Percentiles rank a stretch among this genome's conserved stretches.
phyloP scores from a whole-genome alignment of 2,797 vertebrate genomes.

The Xenentodon cancila region DNA sequence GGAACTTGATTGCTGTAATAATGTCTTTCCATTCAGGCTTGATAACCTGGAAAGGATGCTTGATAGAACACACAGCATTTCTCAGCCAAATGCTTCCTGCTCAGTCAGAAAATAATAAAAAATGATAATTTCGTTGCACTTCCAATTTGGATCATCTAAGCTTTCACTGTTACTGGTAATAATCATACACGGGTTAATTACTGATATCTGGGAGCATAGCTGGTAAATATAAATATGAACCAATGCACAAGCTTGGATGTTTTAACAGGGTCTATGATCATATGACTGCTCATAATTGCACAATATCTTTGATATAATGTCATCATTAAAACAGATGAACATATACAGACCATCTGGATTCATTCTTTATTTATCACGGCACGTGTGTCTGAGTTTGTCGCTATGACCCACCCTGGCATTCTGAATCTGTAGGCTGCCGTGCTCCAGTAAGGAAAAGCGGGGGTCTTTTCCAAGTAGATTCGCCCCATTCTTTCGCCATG shows the following conservation, averaged over 20 bases:
- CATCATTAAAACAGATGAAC: too few relatives aligned
- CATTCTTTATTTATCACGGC: too few relatives aligned
- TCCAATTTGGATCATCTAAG: not conserved
- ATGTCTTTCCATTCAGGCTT: conserved; percentile 16
- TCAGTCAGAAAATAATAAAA: not conserved
- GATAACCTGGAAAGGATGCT: conserved; percentile 7
- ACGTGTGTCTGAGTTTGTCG: not conserved
- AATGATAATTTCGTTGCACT: not conserved
- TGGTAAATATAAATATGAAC: not conserved
- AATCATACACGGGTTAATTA: not conserved
- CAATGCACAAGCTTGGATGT: not conserved
- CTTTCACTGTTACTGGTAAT: not conserved
- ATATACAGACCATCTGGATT: too few relatives aligned
- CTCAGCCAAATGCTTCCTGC: conserved; percentile 7
- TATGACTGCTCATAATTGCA: too few relatives aligned
- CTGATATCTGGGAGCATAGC: conserved; percentile 12
- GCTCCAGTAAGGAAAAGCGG: conserved; percentile 88
- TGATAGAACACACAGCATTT: not conserved
- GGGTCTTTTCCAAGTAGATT: conserved; percentile 90
- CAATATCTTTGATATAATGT: too few relatives aligned
- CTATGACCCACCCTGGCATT: conserved; percentile 82
- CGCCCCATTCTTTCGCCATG: conserved; percentile 93
- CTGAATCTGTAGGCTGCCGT: conserved; percentile 93
- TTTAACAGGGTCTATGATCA: too few relatives aligned
- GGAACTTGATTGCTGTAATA: conserved; percentile 19